These are phyloP conservation scores for Xiphophorus couchianus DNA, from an alignment of 2,113 vertebrate species.

Conservation along the genomic window DNA sequence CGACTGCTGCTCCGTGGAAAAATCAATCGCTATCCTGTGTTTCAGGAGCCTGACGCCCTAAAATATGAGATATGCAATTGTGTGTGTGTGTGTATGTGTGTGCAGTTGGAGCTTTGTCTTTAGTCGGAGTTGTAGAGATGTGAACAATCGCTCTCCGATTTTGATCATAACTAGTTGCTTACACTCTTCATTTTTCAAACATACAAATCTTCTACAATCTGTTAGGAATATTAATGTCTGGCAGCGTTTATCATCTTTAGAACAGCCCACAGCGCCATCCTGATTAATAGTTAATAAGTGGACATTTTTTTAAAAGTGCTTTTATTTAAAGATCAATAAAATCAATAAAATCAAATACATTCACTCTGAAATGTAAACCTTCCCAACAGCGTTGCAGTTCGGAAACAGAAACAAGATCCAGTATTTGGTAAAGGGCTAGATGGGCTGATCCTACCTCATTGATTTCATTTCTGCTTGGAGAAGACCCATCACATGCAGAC, in stretches of 20 bases:
- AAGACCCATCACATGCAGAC: not conserved
- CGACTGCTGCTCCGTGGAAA: constrained; percentile 18
- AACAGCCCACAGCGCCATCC: too few species aligned
- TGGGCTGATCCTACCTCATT: not conserved
- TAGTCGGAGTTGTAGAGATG: not conserved
- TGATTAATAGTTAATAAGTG: too few species aligned
- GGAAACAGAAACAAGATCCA: too few species aligned
- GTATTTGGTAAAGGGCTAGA: not conserved
- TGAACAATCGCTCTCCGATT: not conserved
- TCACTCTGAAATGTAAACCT: too few species aligned
- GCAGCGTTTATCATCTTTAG: too few species aligned
- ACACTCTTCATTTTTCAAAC: not conserved
- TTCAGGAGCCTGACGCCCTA: not conserved
- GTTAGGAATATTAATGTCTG: too few species aligned
- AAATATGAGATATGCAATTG: not conserved
- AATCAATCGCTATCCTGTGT: constrained; percentile 20
- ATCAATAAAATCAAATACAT: too few species aligned
- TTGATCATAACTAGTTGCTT: not conserved
- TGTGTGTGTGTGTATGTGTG: not conserved
- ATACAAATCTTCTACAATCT: too few species aligned
- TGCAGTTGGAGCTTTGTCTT: not conserved
- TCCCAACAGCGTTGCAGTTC: too few species aligned
- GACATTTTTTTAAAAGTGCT: too few species aligned
- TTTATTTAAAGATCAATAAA: too few species aligned
- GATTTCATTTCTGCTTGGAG: not conserved